Evolutionary conservation across 1,140 invertebrate species (phyloP), one percentile per base, ranked within the genome.

Genomic region (Macrocentrus cingulum): DNA sequence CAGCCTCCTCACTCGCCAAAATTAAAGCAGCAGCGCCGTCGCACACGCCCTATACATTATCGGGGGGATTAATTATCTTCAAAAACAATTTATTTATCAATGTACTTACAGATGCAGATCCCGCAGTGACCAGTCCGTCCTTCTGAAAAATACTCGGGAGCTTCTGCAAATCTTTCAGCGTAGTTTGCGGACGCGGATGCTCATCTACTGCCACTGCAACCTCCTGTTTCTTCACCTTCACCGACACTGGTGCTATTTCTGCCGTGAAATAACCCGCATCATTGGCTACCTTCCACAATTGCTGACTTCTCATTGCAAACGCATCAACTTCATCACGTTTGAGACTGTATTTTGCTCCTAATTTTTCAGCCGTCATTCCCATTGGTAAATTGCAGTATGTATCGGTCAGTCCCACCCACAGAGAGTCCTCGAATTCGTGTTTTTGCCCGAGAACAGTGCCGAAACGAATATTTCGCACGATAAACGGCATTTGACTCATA

Each of bases 281-380:
- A 58, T 95, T 83, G 8, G 93, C 96, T 93, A 84, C 81, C 76
- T 91, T 90, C 91, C 91, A 97, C 59, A 84, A 78, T 64, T 85
- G 82, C 71, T 95, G 92, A 8, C 96, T 98, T 62, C 82, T 83
- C 0, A 97, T 72, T 5, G 97, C 88, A 82, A 91, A 99, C 59
- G 88, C 81, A 71, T 99, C 96, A 55, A 91, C 91, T 65, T 97
- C 91, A 63, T 93, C 85, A 49, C 92, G 82, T 0, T 88, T 89
- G 23, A 99, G 83, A 25, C 89, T 88, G 72, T 91, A 98, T 71
- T 98, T 89, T 16, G 86, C 91, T 1, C 94, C 97, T 25, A 99
- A 82, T 76, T 99, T 99, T 81, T 99, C 97, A 7, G 97, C 97
- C 1, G 97, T 99, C 60, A 97, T 77, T 5, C 92, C 97, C 97